Base-by-base conservation (phyloP, 2,888 invertebrate genomes). In the Arctia plantaginis region DNA sequence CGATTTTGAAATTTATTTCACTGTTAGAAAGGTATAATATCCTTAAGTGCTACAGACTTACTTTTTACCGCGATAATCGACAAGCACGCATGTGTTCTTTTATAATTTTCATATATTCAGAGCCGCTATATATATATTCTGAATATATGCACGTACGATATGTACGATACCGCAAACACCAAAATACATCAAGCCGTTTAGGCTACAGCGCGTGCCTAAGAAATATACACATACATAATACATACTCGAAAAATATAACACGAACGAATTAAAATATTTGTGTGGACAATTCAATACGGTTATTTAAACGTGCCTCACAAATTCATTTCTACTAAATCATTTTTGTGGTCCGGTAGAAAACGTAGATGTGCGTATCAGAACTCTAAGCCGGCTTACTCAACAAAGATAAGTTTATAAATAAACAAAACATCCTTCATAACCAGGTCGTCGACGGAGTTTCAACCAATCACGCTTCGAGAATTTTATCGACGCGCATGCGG, bases 401-500 rank as follows among this genome's bases (percentile, higher is more conserved):
- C 93, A 90, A 68, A 59, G 77, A 81, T n/a, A 78, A 64, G 30
- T 84, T 85, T 90, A 91, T 89, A 89, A 90, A 93, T 92, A 93
- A 92, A 92, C 91, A 94, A 92, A 84, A 91, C 91, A 87, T 88
- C 89, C 88, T 89, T 89, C 89, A 83, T 89, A 92, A 92, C 89
- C 93, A 90, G 93, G 93, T 92, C 93, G 86, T 71, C 77, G 88
- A 78, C 80, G 82, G 79, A 79, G 81, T 80, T 81, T 89, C 92
- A 79, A 89, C 95, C 95, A 95, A 95, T 95, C 93, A 83, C 91
- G 81, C 75, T 85, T 87, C 93, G 86, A 90, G 91, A 93, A 92
- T 84, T 79, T 91, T 93, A 93, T 94, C 94, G 93, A 91, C 95
- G 94, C 94, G 95, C 94, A 93, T 93, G 93, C 95, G 95, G 94